Evolutionary conservation across 2,797 vertebrate species (phyloP).

Genomic region (Muraenolepis orangiensis): DNA sequence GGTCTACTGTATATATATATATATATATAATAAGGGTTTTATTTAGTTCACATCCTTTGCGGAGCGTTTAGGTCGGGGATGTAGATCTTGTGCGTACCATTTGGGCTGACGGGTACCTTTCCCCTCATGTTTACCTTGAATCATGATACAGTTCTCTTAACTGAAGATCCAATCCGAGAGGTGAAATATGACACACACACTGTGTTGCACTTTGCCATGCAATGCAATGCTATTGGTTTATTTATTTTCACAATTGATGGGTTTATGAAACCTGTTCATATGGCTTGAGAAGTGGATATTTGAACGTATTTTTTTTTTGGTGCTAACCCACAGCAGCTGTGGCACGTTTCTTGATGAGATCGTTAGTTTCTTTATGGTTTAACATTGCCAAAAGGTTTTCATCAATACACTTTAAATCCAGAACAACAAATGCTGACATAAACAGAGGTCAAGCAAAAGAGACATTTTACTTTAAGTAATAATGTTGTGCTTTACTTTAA

Average conservation of each 20-base stretch:
- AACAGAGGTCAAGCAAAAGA: conserved; percentile 16
- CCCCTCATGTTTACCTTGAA: conserved; percentile 58
- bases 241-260: conserved; percentile 41
- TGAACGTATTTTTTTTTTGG: conserved; percentile 3
- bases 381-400: conserved; percentile 86
- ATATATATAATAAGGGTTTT: conserved; percentile 64
- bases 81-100: conserved; percentile 17
- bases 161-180: conserved; percentile 32
- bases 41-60: conserved; percentile 52
- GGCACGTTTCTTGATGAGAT: not conserved
- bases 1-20: conserved; percentile 72
- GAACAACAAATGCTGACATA: conserved; percentile 39
- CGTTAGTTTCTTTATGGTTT: conserved; percentile 22
- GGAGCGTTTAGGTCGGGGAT: conserved; percentile 44
- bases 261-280: conserved; percentile 8
- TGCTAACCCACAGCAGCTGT: conserved; percentile 24
- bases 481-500: conserved; percentile 35
- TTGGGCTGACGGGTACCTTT: conserved; percentile 21
- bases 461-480: conserved; percentile 11
- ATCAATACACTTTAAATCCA: conserved; percentile 57
- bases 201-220: conserved; percentile 17
- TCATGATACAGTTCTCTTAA: conserved; percentile 47
- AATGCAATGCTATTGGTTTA: not conserved
- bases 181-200: conserved; percentile 16
- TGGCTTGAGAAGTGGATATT: conserved; percentile 25